Evolutionary conservation across 1,140 invertebrate genomes (phyloP), one percentile per base, ranked within the genome.

Genomic region (Samia ricini): DNA sequence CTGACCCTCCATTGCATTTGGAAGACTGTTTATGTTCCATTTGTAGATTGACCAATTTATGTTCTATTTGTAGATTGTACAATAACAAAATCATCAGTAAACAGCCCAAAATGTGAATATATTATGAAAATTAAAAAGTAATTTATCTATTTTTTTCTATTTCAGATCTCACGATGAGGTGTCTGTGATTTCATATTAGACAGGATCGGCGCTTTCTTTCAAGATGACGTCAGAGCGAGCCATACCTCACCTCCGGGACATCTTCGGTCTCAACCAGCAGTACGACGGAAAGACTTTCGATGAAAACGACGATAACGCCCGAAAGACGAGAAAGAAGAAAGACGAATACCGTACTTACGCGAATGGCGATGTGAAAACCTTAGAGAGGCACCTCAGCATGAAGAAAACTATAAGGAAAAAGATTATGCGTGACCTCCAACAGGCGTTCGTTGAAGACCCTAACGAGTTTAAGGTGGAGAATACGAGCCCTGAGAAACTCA

Each of bases 351-450:
- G 93, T 66, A 92, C 92, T 2, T 87, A 94, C 63, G 91, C 92
- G 7, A 94, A 94, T 68, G 93, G 92, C 19, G 94, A 95, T 76
- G 93, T 95, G 19, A 95, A 95, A 78, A 95, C 95, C 8, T 83
- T 96, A 48, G 95, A 96, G 76, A 91, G 95, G 63, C 95, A 96
- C 81, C 90, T 96, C 59, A 96, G 95, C 66, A 96, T 96, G 95
- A 96, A 96, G 89, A 96, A 96, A 81, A 96, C 95, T 5, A 96
- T 96, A 61, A 85, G 95, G 49, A 96, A 96, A 85, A 96, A 96
- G 87, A 96, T 96, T 72, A 96, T 96, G 94, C 91, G 95, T 5
- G 95, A 96, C 76, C 89, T 96, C 51, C 94, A 95, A 74, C 93
- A 95, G 74, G 94, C 94, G 4, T 95, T 95, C 77, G 93, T 95